Evolutionary conservation across 2,888 invertebrate genomes (phyloP), one percentile per base, ranked within the genome.

Genomic region (Andrena fulva): DNA sequence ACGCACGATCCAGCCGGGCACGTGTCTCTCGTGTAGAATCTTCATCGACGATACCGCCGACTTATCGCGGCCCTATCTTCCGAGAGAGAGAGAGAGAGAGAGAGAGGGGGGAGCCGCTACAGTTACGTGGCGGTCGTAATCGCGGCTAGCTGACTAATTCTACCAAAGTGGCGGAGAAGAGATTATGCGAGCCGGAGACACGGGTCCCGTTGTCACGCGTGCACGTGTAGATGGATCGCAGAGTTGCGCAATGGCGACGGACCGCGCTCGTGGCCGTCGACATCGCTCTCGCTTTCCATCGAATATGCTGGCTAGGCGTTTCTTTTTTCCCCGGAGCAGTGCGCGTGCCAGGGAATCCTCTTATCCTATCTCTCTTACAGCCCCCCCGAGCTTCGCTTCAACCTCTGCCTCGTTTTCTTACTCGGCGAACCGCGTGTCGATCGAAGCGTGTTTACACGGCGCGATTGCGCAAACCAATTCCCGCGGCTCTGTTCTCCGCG

Each of bases 201-300:
- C 82, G 80, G 69, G 69, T 80, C 50, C 52, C 76, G 69, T 60
- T 76, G 82, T 80, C 82, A 80, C 73, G 64, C 74, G 73, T 77
- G 69, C 75, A 84, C 84, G 75, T 82, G 77, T 84, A 77, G 20
- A 52, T 52, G 64, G 54, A 16, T 59, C 52, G 7, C 2, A 24
- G 6, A 29, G 8, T 86, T 86, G 42, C 84, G 86, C 82, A 87
- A 87, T 77, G 27, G 5, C 31, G 20, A 33, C 29, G 3, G 6
- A 7, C 31, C 54, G 66, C 20, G 66, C 77, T 64, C 82, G 81
- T 81, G 76, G 81, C 60, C 59, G 27, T 16, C 16, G 8, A 50
- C 76, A 29, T 29, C 67, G 35, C 27, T 70, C 48, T 56, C 62
- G 29, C 77, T 72, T 31, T 20, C 71, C 5, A 35, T 12, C 60